Conservation (phyloP, 2,888 invertebrate species). For the Petrolisthes manimaculis region DNA sequence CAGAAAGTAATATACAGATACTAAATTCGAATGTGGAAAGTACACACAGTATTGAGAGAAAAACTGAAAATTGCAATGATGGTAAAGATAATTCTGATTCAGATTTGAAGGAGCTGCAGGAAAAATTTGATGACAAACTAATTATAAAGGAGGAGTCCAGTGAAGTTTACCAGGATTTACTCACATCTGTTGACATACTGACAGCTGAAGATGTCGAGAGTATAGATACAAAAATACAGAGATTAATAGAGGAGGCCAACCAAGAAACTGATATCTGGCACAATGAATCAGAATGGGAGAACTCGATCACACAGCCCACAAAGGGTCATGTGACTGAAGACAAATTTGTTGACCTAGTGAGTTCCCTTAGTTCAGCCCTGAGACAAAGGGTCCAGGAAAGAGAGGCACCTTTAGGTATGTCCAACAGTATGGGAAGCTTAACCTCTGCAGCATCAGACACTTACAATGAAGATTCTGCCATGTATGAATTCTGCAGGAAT, state of each 20-base stretch:
- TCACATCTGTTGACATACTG: too few relatives aligned
- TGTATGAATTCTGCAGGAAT: constrained; percentile 56
- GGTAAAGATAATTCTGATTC: too few relatives aligned
- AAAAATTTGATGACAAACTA: too few relatives aligned
- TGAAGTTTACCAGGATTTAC: too few relatives aligned
- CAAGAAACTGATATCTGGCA: constrained; percentile 7
- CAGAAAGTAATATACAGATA: too few relatives aligned
- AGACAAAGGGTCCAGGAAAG: constrained; percentile 23
- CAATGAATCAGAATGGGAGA: constrained; percentile 40
- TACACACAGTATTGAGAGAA: too few relatives aligned
- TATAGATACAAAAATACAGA: constrained; percentile 29
- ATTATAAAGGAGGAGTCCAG: too few relatives aligned
- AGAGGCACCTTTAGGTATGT: not conserved
- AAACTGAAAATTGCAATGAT: too few relatives aligned
- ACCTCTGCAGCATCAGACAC: not conserved
- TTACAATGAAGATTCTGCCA: constrained; percentile 45
- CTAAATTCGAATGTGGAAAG: too few relatives aligned
- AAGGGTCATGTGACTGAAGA: constrained; percentile 36
- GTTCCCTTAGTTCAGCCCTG: constrained; percentile 27
- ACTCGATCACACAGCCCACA: not conserved
- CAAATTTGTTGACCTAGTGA: constrained; percentile 45
- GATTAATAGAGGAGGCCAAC: constrained; percentile 38
- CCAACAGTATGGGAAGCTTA: too few relatives aligned
- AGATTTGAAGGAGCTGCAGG: too few relatives aligned
- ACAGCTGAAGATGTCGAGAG: not conserved